phyloP scores from a whole-genome alignment of 2,888 invertebrate genomes.

The Lobophora halterata region DNA sequence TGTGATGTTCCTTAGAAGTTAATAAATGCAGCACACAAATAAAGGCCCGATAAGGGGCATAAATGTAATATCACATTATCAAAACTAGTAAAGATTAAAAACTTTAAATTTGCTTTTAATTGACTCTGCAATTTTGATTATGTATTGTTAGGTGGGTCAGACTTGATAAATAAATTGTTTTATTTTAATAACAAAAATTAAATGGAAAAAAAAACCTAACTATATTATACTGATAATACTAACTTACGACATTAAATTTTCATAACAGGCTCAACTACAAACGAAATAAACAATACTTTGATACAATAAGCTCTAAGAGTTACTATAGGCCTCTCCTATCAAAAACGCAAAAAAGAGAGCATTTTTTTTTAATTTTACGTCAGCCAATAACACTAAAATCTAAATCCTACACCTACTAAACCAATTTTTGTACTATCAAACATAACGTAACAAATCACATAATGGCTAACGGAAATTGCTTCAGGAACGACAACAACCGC shows the following conservation, averaged over 20 bases:
- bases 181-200: too few relatives aligned
- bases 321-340: constrained; percentile 10
- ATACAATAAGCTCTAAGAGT: constrained; percentile 4
- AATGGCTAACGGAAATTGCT: constrained; percentile 4
- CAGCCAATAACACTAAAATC: background rate
- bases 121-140: too few relatives aligned
- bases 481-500: constrained; percentile 9
- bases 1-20: too few relatives aligned
- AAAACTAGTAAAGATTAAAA: background rate
- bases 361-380: background rate
- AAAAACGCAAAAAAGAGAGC: constrained; percentile 9
- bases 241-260: too few relatives aligned
- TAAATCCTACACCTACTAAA: constrained; percentile 4
- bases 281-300: constrained; percentile 1
- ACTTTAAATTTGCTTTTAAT: background rate
- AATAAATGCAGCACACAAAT: too few relatives aligned
- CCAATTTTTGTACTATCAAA: constrained; percentile 6
- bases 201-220: too few relatives aligned
- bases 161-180: background rate
- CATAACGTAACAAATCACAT: constrained; percentile 3
- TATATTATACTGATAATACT: too few relatives aligned
- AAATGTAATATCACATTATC: too few relatives aligned
- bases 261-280: background rate
- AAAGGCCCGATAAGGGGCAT: too few relatives aligned
- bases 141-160: too few relatives aligned